Evolutionary conservation across 1,140 invertebrate genomes (phyloP), one percentile per base, ranked within the genome.

Genomic region (Cydia splendana): DNA sequence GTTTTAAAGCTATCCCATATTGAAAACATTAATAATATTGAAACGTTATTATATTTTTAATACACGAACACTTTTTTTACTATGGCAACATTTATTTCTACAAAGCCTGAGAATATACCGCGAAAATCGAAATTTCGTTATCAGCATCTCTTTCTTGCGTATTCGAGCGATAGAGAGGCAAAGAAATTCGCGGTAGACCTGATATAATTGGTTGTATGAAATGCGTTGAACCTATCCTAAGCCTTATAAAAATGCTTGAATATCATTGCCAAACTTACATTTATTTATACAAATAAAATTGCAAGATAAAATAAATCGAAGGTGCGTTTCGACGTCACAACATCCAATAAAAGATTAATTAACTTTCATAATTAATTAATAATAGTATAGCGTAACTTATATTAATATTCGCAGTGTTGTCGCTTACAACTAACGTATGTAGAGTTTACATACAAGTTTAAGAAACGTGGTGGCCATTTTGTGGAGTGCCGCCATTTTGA

Each of bases 321-420:
- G 77, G 84, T 88, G 89, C 89, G 85, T 83, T 84, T 65, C 73
- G 80, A 84, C 81, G 87, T 87, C 88, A 89, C 88, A 87, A 88
- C 90, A 89, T 88, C 86, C 78, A 88, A 84, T 87, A 83, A 81
- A 82, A 87, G 79, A 77, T 84, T 86, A 84, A 87, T 84, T 82
- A 82, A 82, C 79, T 57, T 69, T 77, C 71, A 65, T 79, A 79
- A 79, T 81, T 76, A 81, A 81, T 81, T 73, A 83, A 79, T 81
- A 81, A 80, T 42, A 42, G 38, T 80, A 81, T 87, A 86, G 86
- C 67, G 67, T 85, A 90, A 87, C 88, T 90, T 92, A 91, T 76
- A 79, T 76, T 89, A 90, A 87, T 91, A 91, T 92, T 91, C 88
- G 88, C 91, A 90, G 84, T 88, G 82, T 78, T 81, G 84, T 87